Conservation (phyloP, 2,113 vertebrate species). For the Etheostoma cragini region DNA sequence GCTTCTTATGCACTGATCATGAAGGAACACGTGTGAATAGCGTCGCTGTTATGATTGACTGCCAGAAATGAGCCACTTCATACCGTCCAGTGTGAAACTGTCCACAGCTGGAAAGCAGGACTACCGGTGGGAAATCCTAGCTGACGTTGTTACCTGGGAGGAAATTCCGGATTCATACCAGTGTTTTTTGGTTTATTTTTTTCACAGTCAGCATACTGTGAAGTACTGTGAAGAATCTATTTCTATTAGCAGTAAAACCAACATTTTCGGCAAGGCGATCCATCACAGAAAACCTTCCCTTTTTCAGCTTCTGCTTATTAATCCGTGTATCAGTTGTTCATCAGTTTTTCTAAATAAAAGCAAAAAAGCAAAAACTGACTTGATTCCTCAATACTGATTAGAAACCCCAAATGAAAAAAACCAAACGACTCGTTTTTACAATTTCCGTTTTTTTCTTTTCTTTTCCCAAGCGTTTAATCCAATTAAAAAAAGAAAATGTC, state of each 20-base stretch:
- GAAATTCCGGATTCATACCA: neutral
- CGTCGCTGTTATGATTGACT: neutral
- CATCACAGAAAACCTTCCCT: neutral
- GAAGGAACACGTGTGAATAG: slow-evolving; percentile 11
- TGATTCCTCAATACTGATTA: no score
- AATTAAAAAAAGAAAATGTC: no score
- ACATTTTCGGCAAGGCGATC: neutral
- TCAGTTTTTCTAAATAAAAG: no score
- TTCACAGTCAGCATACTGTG: neutral
- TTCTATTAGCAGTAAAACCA: neutral
- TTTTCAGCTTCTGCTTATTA: neutral
- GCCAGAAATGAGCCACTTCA: slow-evolving; percentile 22
- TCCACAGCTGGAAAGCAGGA: neutral
- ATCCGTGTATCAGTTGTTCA: no score
- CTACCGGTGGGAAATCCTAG: neutral
- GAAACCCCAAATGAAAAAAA: no score
- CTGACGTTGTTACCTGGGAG: neutral
- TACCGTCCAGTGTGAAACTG: slow-evolving; percentile 14
- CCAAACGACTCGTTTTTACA: no score
- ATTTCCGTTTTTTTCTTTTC: no score
- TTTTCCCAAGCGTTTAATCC: no score
- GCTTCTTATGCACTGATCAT: slow-evolving; percentile 9
- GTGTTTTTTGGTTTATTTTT: neutral
- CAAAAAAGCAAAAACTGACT: no score
- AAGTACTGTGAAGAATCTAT: neutral